These are phyloP conservation scores for Argyresthia albistria DNA, from an alignment of 2,888 invertebrate genomes.

Conservation along the genomic window DNA sequence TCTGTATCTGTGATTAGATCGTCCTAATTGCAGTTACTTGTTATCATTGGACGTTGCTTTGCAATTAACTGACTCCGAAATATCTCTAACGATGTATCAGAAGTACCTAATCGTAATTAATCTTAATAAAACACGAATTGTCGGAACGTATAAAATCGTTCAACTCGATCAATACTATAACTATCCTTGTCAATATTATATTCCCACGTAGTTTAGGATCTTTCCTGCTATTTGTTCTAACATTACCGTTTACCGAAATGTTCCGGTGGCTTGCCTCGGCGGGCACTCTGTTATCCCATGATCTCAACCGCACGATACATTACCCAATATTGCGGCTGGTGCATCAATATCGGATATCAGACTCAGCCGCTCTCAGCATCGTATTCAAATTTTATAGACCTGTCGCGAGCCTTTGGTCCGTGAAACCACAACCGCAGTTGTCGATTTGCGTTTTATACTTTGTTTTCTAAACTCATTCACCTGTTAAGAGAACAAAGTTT, in stretches of 20 bases:
- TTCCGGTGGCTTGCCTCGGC: background rate
- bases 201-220: background rate
- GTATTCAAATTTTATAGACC: slow-evolving; percentile 31
- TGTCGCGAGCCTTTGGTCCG: slow-evolving; percentile 42
- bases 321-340: slow-evolving; percentile 7
- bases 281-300: slow-evolving; percentile 26
- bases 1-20: no score
- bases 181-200: background rate
- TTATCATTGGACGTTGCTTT: no score
- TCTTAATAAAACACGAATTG: no score
- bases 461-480: background rate
- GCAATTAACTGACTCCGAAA: no score
- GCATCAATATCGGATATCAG: slow-evolving; percentile 40
- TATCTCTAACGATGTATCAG: no score
- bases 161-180: background rate
- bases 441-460: background rate
- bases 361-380: slow-evolving; percentile 9
- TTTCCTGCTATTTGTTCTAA: background rate
- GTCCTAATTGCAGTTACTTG: no score
- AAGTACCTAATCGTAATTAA: no score
- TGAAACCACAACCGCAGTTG: slow-evolving; percentile 33
- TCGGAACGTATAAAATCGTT: background rate
- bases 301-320: slow-evolving; percentile 27
- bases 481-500: background rate
- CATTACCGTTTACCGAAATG: background rate